Base-by-base conservation (phyloP, 2,113 vertebrate genomes). In the Psophia crepitans region DNA sequence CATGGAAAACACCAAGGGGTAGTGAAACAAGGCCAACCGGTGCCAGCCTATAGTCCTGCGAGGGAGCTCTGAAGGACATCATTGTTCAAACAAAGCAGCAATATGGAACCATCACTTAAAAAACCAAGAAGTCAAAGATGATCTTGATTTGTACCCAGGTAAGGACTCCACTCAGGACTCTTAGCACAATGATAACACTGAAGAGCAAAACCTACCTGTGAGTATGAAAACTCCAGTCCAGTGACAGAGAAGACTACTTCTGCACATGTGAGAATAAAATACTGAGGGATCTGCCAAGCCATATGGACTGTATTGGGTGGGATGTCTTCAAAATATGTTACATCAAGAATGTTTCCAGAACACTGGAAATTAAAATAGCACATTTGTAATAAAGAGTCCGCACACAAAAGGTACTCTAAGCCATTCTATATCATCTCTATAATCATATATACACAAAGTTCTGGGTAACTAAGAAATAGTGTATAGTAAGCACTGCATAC, bases 201-300 rank as follows among this genome's bases (percentile, higher is more conserved):
- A 74, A 68, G 27, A 71, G 27, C 22, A 43, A 64, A 89, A 60
- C 94, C 37, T 98, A 99, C 99, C 99, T 99, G 99, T 48, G 99
- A 99, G 74, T 99, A 99, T 9, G 99, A 99, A 97, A 99, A 99
- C 91, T 99, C 98, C 93, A 99, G 83, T n/a, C 99, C 99, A 8
- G 99, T 99, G 75, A 99, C 97, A 9, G 99, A 99, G 97, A 99
- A 99, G 87, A 99, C 98, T 64, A 99, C 99, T 96, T 99, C 99
- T 33, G 98, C 99, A 48, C 97, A 98, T 3, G 99, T 99, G 8
- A 99, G 97, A 56, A 99, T 98, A 96, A 99, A 99, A 95, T 99
- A 99, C 97, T 99, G 99, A 6, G 99, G 99, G 81, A 99, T 99
- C 96, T 99, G 99, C 87, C 99, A 98, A 28, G 99, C 99, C 98